These are phyloP conservation scores for Pristionchus exspectatus DNA, from an alignment of 2,888 invertebrate genomes.

Conservation along the genomic window DNA sequence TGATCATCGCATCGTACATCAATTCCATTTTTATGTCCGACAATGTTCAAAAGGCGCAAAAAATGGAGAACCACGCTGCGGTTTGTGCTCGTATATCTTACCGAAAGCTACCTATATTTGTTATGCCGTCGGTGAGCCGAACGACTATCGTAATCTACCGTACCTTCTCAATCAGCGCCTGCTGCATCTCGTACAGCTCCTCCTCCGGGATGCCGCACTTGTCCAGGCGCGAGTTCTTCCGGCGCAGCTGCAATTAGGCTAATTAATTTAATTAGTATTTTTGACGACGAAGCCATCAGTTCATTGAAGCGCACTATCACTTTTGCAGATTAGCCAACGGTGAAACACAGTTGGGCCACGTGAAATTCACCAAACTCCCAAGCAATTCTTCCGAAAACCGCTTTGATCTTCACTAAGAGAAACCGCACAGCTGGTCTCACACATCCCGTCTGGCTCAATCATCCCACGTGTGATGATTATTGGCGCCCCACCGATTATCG, in stretches of 20 bases:
- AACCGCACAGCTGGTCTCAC: neutral
- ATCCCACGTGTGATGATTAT: neutral
- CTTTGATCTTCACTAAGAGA: neutral
- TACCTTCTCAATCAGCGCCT: conserved; percentile 94
- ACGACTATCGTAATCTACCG: neutral
- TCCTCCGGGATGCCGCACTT: conserved; percentile 99
- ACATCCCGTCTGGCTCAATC: neutral
- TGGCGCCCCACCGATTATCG: neutral
- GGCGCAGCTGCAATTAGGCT: conserved; percentile 82
- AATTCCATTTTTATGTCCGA: no score
- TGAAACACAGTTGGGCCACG: neutral
- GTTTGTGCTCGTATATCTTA: no score
- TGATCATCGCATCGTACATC: neutral
- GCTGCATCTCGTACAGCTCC: conserved; percentile 94
- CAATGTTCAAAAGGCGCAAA: no score
- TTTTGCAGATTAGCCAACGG: neutral
- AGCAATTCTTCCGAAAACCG: neutral
- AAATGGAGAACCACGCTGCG: no score
- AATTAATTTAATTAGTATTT: neutral
- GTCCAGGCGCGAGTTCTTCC: conserved; percentile 95
- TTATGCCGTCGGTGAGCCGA: no score
- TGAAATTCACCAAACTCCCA: neutral
- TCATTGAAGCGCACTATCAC: no score
- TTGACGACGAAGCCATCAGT: no score
- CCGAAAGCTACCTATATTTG: no score